Percentiles rank a stretch among this genome's conserved stretches.
Evolutionary conservation across 2,888 invertebrate species (phyloP).

Genomic region (Diabrotica balteata): DNA sequence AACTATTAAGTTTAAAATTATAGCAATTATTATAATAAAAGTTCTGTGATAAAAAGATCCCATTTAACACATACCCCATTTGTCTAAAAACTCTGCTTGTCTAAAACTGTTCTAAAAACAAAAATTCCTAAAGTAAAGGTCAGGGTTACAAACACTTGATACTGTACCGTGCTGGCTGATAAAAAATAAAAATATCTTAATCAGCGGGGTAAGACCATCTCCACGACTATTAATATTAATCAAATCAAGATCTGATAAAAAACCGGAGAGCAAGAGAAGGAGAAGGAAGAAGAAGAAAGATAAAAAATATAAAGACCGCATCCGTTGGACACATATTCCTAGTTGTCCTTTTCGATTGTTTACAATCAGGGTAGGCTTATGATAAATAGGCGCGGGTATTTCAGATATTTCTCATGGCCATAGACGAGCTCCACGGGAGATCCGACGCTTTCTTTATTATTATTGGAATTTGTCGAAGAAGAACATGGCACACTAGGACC

Average conservation of each 20-base stretch:
- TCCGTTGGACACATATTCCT: conserved; percentile 33
- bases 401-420: conserved; percentile 46
- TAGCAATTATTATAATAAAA: too few species aligned
- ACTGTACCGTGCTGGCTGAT: conserved; percentile 20
- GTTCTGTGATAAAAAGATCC: too few species aligned
- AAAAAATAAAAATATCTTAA: conserved; percentile 39
- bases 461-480: conserved; percentile 48
- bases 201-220: conserved; percentile 40
- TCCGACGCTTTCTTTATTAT: conserved; percentile 49
- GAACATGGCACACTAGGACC: conserved; percentile 34
- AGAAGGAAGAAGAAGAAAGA: conserved; percentile 6
- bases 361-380: conserved; percentile 45
- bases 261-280: conserved; percentile 24
- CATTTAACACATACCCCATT: too few species aligned
- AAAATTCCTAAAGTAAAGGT: conserved; percentile 6
- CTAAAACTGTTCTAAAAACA: too few species aligned
- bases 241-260: conserved; percentile 46
- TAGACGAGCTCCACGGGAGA: conserved; percentile 46
- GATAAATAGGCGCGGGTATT: conserved; percentile 42
- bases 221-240: conserved; percentile 46
- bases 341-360: conserved; percentile 40
- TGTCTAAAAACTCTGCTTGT: too few species aligned
- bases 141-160: conserved; percentile 20
- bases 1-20: too few species aligned
- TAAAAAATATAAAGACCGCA: conserved; percentile 17